phyloP scores from a whole-genome alignment of 2,113 vertebrate genomes.

The Oncorhynchus keta region DNA sequence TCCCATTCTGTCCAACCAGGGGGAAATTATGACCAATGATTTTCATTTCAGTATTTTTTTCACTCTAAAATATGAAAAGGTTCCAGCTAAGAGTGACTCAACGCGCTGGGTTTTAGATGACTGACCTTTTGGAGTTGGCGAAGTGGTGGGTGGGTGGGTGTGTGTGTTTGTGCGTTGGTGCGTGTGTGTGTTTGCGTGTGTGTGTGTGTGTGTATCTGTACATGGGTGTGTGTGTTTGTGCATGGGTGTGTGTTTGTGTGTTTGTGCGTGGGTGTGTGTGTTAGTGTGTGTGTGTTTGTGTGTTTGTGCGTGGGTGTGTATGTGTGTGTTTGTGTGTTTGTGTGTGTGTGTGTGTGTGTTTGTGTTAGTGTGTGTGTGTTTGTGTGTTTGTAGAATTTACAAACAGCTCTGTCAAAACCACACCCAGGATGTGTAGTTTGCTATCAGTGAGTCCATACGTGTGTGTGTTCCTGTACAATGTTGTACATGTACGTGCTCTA shows the following conservation, averaged over 20 bases:
- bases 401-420: not conserved
- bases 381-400: not conserved
- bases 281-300: not conserved
- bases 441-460: not conserved
- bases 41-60: conserved; percentile 39
- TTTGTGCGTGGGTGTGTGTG: too few species aligned
- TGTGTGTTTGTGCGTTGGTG: not conserved
- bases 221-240: too few species aligned
- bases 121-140: conserved; percentile 63
- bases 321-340: too few species aligned
- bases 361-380: too few species aligned
- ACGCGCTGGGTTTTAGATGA: conserved; percentile 15
- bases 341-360: too few species aligned
- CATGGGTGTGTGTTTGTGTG: not conserved
- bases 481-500: not conserved
- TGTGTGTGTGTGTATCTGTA: too few species aligned
- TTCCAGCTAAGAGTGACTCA: conserved; percentile 56
- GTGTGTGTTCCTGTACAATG: not conserved
- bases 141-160: conserved; percentile 35
- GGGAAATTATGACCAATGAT: conserved; percentile 57
- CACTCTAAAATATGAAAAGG: conserved; percentile 41
- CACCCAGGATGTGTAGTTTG: not conserved
- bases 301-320: conserved; percentile 1
- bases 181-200: not conserved
- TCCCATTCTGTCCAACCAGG: conserved; percentile 30